phyloP scores from a whole-genome alignment of 2,113 vertebrate species.

The Xenopus tropicalis region UCB_Xtro_10.0 CM004450.2:3562501-3563000 shows the following conservation, averaged over 20 bases:
- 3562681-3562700: constrained; percentile 14
- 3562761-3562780: not conserved
- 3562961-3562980: not conserved
- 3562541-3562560: constrained; percentile 7
- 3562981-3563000: not conserved
- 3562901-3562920: constrained; percentile 11
- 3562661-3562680: not conserved
- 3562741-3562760: not conserved
- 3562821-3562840: not conserved
- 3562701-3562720: constrained; percentile 28
- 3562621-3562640: too few relatives aligned
- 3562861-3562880: not conserved
- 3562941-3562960: not conserved
- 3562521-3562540: not conserved
- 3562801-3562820: not conserved
- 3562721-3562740: constrained; percentile 19
- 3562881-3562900: constrained; percentile 6
- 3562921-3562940: not conserved
- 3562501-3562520: too few relatives aligned
- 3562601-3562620: too few relatives aligned
- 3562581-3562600: not conserved
- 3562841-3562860: constrained; percentile 1
- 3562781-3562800: not conserved
- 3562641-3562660: too few relatives aligned
- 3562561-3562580: constrained; percentile 1